phyloP scores from a whole-genome alignment of 2,888 invertebrate genomes.

The Graphium colonna region DNA sequence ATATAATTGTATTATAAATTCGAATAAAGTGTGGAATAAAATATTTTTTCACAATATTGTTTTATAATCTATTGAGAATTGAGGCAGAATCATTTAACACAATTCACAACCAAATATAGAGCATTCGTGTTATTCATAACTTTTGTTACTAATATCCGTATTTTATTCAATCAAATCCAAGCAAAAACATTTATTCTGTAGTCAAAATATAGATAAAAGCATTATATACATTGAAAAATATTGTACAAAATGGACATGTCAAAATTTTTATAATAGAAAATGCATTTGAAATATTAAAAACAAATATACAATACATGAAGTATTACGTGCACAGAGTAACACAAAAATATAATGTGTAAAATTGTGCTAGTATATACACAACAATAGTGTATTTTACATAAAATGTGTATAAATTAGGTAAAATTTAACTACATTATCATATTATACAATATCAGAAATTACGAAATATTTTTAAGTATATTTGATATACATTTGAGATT shows the following conservation, averaged over 20 bases:
- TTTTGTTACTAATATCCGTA: too few species aligned
- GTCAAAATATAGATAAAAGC: too few species aligned
- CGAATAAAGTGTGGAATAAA: too few species aligned
- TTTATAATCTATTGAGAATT: neutral
- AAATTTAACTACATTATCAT: neutral
- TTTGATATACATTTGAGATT: neutral
- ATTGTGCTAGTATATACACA: neutral
- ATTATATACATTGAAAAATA: too few species aligned
- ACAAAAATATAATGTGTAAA: neutral
- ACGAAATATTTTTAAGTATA: neutral
- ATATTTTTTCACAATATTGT: too few species aligned
- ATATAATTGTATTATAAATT: too few species aligned
- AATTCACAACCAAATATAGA: neutral
- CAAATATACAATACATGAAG: neutral
- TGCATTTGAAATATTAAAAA: too few species aligned
- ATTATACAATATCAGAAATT: neutral
- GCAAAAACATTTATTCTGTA: too few species aligned
- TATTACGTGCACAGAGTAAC: neutral
- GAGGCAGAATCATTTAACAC: neutral
- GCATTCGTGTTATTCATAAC: too few species aligned
- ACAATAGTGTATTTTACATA: neutral
- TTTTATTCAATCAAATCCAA: too few species aligned
- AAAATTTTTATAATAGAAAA: too few species aligned
- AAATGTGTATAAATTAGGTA: neutral
- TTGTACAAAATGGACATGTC: too few species aligned